These are phyloP conservation scores for Tor tambroides DNA, from an alignment of 2,113 vertebrate genomes.

Conservation along the genomic window DNA sequence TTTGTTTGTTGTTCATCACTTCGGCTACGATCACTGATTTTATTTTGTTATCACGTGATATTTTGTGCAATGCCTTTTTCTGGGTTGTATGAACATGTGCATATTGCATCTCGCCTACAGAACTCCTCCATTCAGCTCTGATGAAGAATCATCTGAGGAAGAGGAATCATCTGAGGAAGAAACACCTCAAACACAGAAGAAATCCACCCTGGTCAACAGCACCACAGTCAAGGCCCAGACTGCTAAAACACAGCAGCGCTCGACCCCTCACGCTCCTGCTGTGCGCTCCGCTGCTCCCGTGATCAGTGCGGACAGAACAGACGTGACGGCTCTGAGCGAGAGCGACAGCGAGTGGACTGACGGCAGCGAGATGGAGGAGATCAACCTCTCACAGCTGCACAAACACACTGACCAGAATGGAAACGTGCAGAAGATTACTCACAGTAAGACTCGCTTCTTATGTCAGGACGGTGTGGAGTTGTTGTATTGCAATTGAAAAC, in stretches of 20 bases:
- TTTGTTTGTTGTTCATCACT: neutral
- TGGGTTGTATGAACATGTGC: neutral
- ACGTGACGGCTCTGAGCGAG: conserved; percentile 61
- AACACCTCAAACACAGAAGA: conserved; percentile 59
- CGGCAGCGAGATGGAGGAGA: conserved; percentile 77
- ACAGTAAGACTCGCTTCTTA: conserved; percentile 52
- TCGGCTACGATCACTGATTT: neutral
- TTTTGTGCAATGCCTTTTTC: neutral
- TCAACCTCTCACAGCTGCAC: conserved; percentile 58
- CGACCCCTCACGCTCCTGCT: conserved; percentile 35
- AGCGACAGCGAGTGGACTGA: conserved; percentile 70
- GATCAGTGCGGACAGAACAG: conserved; percentile 54
- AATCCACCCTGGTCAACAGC: conserved; percentile 51
- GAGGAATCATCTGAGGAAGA: conserved; percentile 69
- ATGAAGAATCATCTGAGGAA: conserved; percentile 79
- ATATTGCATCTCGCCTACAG: conserved; percentile 63
- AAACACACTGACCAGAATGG: conserved; percentile 68
- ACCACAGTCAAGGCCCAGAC: conserved; percentile 50
- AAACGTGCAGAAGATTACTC: conserved; percentile 68
- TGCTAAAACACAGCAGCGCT: neutral
- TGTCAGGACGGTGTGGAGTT: neutral
- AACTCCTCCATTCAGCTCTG: conserved; percentile 87
- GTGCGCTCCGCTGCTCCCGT: conserved; percentile 23
- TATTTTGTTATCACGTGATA: neutral
- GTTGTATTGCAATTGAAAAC: neutral